Evolutionary conservation across 2,113 vertebrate species (phyloP).

Genomic region (Cyphomyrus plagiostoma): DNA sequence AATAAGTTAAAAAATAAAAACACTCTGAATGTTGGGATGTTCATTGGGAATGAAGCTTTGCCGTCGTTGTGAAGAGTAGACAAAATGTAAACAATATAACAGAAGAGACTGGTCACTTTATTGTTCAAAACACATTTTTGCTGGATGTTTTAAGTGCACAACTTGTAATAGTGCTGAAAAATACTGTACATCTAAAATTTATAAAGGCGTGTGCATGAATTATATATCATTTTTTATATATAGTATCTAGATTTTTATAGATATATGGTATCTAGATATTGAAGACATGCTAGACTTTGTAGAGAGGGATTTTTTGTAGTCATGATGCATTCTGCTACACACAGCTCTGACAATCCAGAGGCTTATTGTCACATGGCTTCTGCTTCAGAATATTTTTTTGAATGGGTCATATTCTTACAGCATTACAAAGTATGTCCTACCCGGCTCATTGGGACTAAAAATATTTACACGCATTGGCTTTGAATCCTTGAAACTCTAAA

Average conservation of each 20-base stretch:
- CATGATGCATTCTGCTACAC: slow-evolving; percentile 15
- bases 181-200: neutral
- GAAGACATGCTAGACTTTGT: neutral
- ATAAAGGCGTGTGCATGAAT: neutral
- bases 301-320: neutral
- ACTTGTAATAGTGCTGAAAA: neutral
- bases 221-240: too few relatives aligned
- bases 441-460: neutral
- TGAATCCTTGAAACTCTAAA: neutral
- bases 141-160: neutral
- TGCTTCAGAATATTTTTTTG: neutral
- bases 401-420: slow-evolving; percentile 6
- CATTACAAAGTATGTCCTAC: neutral
- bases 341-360: neutral
- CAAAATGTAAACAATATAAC: neutral
- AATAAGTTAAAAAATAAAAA: slow-evolving; percentile 21
- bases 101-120: neutral
- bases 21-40: neutral
- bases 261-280: neutral
- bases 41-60: neutral
- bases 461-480: neutral
- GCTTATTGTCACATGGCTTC: neutral
- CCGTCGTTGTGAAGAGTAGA: neutral
- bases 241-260: neutral
- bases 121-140: neutral